Conservation (phyloP, 2,113 vertebrate species). For the Halichoerus grypus region DNA sequence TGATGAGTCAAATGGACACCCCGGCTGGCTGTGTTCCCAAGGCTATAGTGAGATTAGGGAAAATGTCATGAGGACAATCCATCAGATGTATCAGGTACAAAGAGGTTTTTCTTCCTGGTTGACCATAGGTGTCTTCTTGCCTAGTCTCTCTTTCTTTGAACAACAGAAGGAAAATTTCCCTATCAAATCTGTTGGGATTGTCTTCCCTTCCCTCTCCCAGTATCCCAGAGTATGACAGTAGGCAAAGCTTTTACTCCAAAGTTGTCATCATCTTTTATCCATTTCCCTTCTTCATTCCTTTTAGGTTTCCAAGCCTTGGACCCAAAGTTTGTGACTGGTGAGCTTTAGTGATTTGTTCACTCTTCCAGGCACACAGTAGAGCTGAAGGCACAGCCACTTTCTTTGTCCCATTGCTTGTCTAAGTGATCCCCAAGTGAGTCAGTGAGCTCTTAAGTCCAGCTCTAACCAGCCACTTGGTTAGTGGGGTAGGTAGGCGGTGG, state of each 20-base stretch:
- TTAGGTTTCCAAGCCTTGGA: background rate
- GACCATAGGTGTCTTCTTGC: background rate
- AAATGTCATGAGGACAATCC: background rate
- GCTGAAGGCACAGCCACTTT: background rate
- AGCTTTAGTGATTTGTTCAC: background rate
- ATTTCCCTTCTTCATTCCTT: background rate
- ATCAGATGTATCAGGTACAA: background rate
- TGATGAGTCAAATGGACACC: background rate
- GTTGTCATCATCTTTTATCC: background rate
- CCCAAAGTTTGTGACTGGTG: background rate
- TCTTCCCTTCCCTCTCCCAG: accelerated
- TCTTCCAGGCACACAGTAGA: background rate
- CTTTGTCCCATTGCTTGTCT: background rate
- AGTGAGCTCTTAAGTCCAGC: background rate
- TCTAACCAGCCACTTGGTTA: background rate
- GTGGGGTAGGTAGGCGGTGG: background rate
- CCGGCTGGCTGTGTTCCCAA: background rate
- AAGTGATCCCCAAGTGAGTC: slow-evolving; percentile 3
- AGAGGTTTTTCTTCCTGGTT: slow-evolving; percentile 72
- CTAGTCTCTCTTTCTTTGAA: background rate
- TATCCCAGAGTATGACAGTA: background rate
- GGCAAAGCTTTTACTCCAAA: background rate
- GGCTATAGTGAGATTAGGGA: background rate
- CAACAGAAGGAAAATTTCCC: background rate
- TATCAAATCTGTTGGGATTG: background rate